Base-by-base conservation (phyloP, 2,113 vertebrate genomes). In the Paradoxurus hermaphroditus region DNA sequence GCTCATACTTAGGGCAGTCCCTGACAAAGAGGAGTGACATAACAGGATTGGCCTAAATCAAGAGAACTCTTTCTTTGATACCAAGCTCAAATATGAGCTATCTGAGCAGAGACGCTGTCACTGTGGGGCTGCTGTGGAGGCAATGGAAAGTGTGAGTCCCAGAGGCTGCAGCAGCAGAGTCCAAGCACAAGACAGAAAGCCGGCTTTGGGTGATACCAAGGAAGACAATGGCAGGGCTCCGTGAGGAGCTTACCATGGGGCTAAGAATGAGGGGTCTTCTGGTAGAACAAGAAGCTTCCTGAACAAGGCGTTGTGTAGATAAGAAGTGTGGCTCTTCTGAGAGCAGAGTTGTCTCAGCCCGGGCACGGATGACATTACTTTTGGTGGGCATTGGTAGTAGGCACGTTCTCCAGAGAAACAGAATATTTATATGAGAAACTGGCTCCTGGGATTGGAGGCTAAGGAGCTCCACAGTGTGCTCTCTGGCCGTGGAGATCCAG, bases 271-370 rank as follows among this genome's bases (percentile, higher is more conserved):
- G 25, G 4, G 2, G 3, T 56, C 56, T 49, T 96, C 44, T 7
- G 36, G 10, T 8, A 51, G 31, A 86, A 34, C 21, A 39, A 81
- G 39, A 19, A 19, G 39, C 51, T 21, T 14, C 10, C 3, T 2
- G 13, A 81, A 14, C 21, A 53, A 2, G 31, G 21, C 3, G 0
- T 3, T 36, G 2, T 44, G 29, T 31, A 5, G 4, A 5, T 27
- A 9, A 23, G 19, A 25, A 68, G 41, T 16, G 10, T 3, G 19
- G 41, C 16, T 62, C 78, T 46, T 8, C 31, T 10, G 15, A 39
- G 27, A 51, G n/a, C 34, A 51, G 21, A 19, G 34, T 46, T 53
- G n/a, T 59, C 82, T 63, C 15, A 65, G 23, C 25, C 65, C 36
- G 8, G 44, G 6, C 70, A 29, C 36, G 11, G 67, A 67, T 36